Base-by-base conservation (phyloP, 2,888 invertebrate genomes). In the Pocota personata region DNA sequence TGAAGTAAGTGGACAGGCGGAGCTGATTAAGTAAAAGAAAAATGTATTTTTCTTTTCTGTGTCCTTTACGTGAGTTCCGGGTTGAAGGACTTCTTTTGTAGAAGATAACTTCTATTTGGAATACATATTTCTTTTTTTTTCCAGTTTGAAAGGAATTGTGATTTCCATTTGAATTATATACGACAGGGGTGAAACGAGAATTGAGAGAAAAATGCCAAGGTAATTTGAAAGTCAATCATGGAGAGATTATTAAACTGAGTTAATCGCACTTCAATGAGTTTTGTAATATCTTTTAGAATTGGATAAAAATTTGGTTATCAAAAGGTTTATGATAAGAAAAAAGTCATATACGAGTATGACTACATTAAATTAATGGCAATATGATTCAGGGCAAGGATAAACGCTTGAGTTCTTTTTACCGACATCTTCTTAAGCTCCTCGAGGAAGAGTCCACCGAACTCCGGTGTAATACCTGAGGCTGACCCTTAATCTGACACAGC, bases 1-100 rank as follows among this genome's bases (percentile, higher is more conserved):
- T 21, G 66, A 21, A 55, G 40, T 48, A 27, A 66, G 16, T 57
- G 57, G 35, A 21, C 21, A 35, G 14, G 48, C 30, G 55, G 52
- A 62, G 46, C 27, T 62, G 67, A 76, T 76, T 82, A 82, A 52
- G 60, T 60, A 75, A 80, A 76, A 37, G 46, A 69, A 76, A 76
- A 66, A 67, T 66, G 64, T 21, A 66, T 14, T 4, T 10, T 40
- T 40, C 14, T n/a, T 64, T 19, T 52, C 27, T 30, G 16, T 24
- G 12, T 75, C 35, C 30, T 16, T 80, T 73, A 24, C 21, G 21
- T 12, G 24, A 6, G 55, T 37, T 48, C 12, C 6, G 30, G 30
- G 10, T 16, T 48, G 6, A 58, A 52, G 52, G 50, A 50, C 40
- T 14, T 10, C 12, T 37, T 67, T 50, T 76, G 62, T 58, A 37